Evolutionary conservation across 2,888 invertebrate genomes (phyloP).

Genomic region (Trichogramma evanescens): DNA sequence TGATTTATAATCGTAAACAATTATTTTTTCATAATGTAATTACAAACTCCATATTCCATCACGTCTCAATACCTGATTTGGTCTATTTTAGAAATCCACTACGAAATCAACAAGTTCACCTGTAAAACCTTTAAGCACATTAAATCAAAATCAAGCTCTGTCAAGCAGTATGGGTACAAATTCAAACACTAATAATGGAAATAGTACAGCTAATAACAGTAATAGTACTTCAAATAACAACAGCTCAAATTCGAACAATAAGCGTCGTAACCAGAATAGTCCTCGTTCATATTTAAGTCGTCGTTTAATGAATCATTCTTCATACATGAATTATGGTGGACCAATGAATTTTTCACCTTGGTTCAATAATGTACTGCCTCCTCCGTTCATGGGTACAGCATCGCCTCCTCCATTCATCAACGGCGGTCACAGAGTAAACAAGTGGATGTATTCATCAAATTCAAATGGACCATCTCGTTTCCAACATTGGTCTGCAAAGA

Average conservation of each 20-base stretch:
- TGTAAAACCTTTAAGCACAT: slow-evolving; percentile 35
- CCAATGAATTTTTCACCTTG: slow-evolving; percentile 37
- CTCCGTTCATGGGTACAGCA: slow-evolving; percentile 39
- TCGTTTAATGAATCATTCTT: slow-evolving; percentile 42
- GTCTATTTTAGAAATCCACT: no score
- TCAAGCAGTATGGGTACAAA: slow-evolving; percentile 13
- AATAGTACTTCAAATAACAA: slow-evolving; percentile 29
- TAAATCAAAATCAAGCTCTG: slow-evolving; percentile 32
- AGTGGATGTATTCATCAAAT: slow-evolving; percentile 42
- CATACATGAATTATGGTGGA: slow-evolving; percentile 40
- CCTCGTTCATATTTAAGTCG: slow-evolving; percentile 38
- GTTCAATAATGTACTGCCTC: slow-evolving; percentile 38
- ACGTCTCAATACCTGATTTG: no score
- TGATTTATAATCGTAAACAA: no score
- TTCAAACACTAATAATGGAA: slow-evolving; percentile 9
- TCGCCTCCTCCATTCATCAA: slow-evolving; percentile 41
- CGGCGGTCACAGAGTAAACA: slow-evolving; percentile 37
- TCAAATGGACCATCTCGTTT: slow-evolving; percentile 41
- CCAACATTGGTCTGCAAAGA: slow-evolving; percentile 43
- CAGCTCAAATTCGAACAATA: slow-evolving; percentile 26
- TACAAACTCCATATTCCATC: no score
- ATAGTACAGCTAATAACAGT: slow-evolving; percentile 20
- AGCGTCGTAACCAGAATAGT: slow-evolving; percentile 42
- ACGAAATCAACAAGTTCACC: no score
- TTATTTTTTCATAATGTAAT: no score